These are phyloP conservation scores for Meganola albula DNA, from an alignment of 2,888 invertebrate genomes.

Conservation along the genomic window DNA sequence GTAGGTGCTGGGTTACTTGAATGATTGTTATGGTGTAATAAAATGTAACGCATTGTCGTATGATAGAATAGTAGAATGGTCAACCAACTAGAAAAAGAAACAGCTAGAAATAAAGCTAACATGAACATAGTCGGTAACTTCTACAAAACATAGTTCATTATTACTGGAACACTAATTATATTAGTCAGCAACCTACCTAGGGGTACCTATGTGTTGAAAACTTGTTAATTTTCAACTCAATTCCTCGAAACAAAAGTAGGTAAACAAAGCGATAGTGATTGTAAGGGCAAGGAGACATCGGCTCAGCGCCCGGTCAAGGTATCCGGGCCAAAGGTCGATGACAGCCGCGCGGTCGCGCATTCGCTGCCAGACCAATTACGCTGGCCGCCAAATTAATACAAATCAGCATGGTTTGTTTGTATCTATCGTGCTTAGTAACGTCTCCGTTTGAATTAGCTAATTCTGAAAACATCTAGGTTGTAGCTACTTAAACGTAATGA, in stretches of 20 bases:
- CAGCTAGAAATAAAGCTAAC: too few relatives aligned
- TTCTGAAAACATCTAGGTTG: too few relatives aligned
- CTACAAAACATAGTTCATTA: too few relatives aligned
- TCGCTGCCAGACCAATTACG: slow-evolving; percentile 30
- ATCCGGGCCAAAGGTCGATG: slow-evolving; percentile 77
- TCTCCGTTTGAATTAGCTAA: slow-evolving; percentile 12
- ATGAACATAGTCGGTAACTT: too few relatives aligned
- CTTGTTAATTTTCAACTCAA: slow-evolving; percentile 14
- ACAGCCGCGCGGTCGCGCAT: slow-evolving; percentile 48
- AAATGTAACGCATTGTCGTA: too few relatives aligned
- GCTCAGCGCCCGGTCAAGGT: slow-evolving; percentile 71
- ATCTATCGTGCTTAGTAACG: too few relatives aligned
- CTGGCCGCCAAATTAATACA: slow-evolving; percentile 57
- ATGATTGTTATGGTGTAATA: slow-evolving; percentile 27
- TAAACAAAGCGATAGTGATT: slow-evolving; percentile 64
- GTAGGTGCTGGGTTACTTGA: slow-evolving; percentile 10
- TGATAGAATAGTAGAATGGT: too few relatives aligned
- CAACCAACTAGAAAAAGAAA: too few relatives aligned
- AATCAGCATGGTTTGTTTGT: too few relatives aligned
- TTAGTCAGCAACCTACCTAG: too few relatives aligned
- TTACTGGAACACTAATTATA: too few relatives aligned
- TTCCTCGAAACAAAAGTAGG: slow-evolving; percentile 35
- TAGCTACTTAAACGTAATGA: too few relatives aligned
- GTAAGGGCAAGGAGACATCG: slow-evolving; percentile 63
- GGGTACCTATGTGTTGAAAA: slow-evolving; percentile 6